phyloP scores from a whole-genome alignment of 2,888 invertebrate species.

The Hypercompe scribonia region DNA sequence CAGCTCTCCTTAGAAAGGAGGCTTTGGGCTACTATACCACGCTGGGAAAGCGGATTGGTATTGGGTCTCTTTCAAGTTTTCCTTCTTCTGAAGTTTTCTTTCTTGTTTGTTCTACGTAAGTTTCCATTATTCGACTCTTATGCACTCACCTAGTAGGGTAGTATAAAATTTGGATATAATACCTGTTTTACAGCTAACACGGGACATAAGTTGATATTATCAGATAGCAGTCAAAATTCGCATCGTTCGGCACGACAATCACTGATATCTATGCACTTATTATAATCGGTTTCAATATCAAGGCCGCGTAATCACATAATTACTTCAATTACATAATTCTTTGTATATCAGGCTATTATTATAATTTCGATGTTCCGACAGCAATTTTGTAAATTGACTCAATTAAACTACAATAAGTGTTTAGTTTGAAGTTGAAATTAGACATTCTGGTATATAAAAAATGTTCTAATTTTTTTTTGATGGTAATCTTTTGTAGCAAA shows the following conservation, averaged over 20 bases:
- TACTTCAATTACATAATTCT: background rate
- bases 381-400: slow-evolving; percentile 10
- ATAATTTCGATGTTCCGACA: background rate
- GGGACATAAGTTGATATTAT: background rate
- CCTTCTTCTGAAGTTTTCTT: too few species aligned
- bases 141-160: too few species aligned
- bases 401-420: slow-evolving; percentile 2
- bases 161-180: background rate
- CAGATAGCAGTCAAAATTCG: background rate
- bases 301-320: background rate
- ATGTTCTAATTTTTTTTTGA: background rate
- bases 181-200: too few species aligned
- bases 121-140: too few species aligned
- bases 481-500: background rate
- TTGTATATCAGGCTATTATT: slow-evolving; percentile 2
- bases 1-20: too few species aligned
- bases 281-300: background rate
- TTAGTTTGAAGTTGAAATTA: background rate
- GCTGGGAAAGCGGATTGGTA: too few species aligned
- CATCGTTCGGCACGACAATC: background rate
- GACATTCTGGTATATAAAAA: background rate
- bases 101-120: too few species aligned
- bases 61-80: too few species aligned
- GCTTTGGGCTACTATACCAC: too few species aligned
- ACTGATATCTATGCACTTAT: background rate